These are phyloP conservation scores for Spea hammondii DNA, from an alignment of 2,797 vertebrate species.

Conservation along the genomic window DNA sequence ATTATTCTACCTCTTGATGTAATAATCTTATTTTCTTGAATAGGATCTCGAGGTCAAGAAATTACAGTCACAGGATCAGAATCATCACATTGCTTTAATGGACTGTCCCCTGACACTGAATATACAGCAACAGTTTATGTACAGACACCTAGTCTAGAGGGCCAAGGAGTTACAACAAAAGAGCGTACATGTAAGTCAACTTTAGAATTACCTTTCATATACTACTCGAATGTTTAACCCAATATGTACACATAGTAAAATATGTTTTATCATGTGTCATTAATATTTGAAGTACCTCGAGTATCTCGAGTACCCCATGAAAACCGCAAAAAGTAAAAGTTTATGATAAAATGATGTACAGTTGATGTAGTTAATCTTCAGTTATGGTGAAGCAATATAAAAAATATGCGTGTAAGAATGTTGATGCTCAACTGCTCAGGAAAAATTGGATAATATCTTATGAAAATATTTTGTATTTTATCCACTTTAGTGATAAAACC, in stretches of 20 bases:
- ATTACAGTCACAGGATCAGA: conserved; percentile 87
- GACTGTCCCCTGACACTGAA: conserved; percentile 81
- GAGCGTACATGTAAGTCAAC: conserved; percentile 80
- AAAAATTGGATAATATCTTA: too few relatives aligned
- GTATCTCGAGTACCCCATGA: too few relatives aligned
- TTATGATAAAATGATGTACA: too few relatives aligned
- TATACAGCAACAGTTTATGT: conserved; percentile 86
- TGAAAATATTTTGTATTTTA: conserved; percentile 34
- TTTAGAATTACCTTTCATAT: not conserved
- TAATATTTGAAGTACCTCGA: too few relatives aligned
- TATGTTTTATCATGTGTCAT: too few relatives aligned
- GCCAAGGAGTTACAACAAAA: conserved; percentile 79
- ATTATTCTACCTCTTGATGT: too few relatives aligned
- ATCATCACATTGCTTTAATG: conserved; percentile 88
- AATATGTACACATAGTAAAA: too few relatives aligned
- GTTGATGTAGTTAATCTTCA: too few relatives aligned
- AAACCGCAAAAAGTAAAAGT: too few relatives aligned
- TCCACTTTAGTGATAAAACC: conserved; percentile 80
- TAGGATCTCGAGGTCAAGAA: conserved; percentile 85
- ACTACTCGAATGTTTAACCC: not conserved
- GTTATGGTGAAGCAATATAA: too few relatives aligned
- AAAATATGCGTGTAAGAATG: too few relatives aligned
- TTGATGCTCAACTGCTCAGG: too few relatives aligned
- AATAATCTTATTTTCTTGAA: conserved; percentile 11
- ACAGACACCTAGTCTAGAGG: conserved; percentile 93